Conservation (phyloP, 2,888 invertebrate genomes). For the Netelia virgata region DNA sequence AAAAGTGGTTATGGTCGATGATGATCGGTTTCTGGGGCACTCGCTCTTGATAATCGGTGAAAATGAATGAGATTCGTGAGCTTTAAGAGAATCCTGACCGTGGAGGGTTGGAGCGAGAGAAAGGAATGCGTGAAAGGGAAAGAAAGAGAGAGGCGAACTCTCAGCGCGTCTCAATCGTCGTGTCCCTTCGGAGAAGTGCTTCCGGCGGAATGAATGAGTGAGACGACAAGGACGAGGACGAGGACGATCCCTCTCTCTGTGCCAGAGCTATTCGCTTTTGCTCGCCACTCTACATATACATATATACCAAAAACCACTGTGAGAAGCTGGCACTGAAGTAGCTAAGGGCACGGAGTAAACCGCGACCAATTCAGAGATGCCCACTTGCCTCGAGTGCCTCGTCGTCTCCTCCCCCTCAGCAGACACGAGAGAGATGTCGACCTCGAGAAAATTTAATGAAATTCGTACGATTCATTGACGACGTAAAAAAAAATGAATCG, state of each 20-base stretch:
- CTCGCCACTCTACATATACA: slow-evolving; percentile 47
- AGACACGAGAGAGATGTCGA: slow-evolving; percentile 33
- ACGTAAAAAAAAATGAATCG: slow-evolving; percentile 20
- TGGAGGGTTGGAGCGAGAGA: not conserved
- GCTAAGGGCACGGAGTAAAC: slow-evolving; percentile 71
- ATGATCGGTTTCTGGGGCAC: slow-evolving; percentile 51
- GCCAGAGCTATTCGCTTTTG: slow-evolving; percentile 64
- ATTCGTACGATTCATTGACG: slow-evolving; percentile 23
- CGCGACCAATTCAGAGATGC: slow-evolving; percentile 76
- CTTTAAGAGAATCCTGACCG: slow-evolving; percentile 38
- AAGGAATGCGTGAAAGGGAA: slow-evolving; percentile 8
- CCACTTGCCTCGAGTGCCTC: slow-evolving; percentile 79
- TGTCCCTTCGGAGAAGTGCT: slow-evolving; percentile 77
- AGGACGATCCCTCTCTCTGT: slow-evolving; percentile 57
- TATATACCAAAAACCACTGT: slow-evolving; percentile 45
- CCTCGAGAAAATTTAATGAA: slow-evolving; percentile 49
- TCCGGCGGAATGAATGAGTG: slow-evolving; percentile 80
- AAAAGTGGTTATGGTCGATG: slow-evolving; percentile 58
- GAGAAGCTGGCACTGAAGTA: slow-evolving; percentile 62
- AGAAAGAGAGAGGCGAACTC: slow-evolving; percentile 56
- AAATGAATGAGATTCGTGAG: slow-evolving; percentile 56
- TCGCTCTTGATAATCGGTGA: slow-evolving; percentile 19
- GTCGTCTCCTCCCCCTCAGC: slow-evolving; percentile 57
- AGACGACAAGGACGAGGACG: slow-evolving; percentile 54
- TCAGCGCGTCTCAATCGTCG: slow-evolving; percentile 76